phyloP scores from a whole-genome alignment of 2,797 vertebrate genomes.

The Salarias fasciatus region DNA sequence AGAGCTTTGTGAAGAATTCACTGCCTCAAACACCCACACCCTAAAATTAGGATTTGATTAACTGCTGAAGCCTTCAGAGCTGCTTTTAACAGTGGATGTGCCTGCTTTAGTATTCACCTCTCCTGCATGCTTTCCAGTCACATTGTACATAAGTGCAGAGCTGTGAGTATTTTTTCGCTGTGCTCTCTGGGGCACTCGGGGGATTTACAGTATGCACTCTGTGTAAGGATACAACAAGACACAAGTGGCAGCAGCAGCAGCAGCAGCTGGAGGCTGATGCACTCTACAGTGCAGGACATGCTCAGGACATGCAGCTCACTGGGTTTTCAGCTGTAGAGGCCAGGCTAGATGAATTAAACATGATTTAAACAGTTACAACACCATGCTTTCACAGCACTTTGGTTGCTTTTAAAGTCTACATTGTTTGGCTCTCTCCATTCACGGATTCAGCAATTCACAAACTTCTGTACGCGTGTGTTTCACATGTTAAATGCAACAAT shows the following conservation, averaged over 20 bases:
- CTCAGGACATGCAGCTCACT: conserved; percentile 12
- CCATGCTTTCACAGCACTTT: conserved; percentile 21
- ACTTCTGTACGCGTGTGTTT: neutral
- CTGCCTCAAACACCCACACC: neutral
- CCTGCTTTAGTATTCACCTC: conserved; percentile 12
- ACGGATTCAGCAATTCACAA: conserved; percentile 1
- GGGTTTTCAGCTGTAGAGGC: conserved; percentile 12
- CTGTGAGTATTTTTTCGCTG: conserved; percentile 13
- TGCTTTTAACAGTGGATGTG: conserved; percentile 5
- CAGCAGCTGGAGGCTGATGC: conserved; percentile 35
- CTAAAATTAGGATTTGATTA: neutral
- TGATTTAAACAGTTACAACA: conserved; percentile 30
- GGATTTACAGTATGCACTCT: conserved; percentile 37
- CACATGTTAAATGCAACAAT: neutral
- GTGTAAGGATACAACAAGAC: conserved; percentile 44
- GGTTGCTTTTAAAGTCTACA: conserved; percentile 29
- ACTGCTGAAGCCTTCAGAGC: neutral
- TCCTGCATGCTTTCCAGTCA: neutral
- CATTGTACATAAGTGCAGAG: conserved; percentile 2
- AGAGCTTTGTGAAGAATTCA: neutral
- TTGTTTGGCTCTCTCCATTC: conserved; percentile 23
- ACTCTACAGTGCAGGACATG: conserved; percentile 26
- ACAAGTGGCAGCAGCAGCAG: conserved; percentile 36
- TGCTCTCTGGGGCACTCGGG: conserved; percentile 18
- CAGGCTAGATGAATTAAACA: conserved; percentile 61